Base-by-base conservation (phyloP, 2,797 vertebrate genomes). In the Pygocentrus nattereri region DNA sequence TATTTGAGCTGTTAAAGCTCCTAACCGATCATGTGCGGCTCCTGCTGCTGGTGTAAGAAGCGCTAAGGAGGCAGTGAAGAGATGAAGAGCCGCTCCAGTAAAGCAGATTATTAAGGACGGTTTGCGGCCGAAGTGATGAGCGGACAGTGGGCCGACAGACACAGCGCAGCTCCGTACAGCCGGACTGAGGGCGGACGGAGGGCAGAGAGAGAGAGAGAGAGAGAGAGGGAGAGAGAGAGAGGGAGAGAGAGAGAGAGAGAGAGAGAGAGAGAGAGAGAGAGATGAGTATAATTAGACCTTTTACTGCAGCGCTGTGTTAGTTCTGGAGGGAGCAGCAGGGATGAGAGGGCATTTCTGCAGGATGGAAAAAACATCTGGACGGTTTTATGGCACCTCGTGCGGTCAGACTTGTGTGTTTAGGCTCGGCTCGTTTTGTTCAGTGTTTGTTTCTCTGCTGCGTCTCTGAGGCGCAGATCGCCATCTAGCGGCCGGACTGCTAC, bases 391-490 rank as follows among this genome's bases (percentile, higher is more conserved):
- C 77, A 76, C 59, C 74, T 82, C 50, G 25, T 83, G 70, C 82
- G 79, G 68, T 81, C 75, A 85, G 77, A 73, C 59, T 62, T 69
- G 50, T 44, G 73, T 65, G 71, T 77, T 81, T 74, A 81, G 59
- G 23, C 59, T 87, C 31, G 56, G 68, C 70, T 82, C 64, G 31
- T 56, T 67, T 52, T 71, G 78, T 41, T 30, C 38, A 49, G 41
- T 23, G 56, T 23, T 70, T 30, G 11, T 21, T 64, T 65, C 49
- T 44, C 16, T 16, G 23, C 87, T 56, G 34, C 41, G 80, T 85
- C 81, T 74, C 71, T 73, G 52, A 27, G 44, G 61, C 4, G 54
- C 38, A 67, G 34, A 82, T 49, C 92, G 82, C 90, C 93, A 94
- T 86, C 93, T 92, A 85, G 90, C 75, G 93, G 85, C 44, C 19